phyloP scores from a whole-genome alignment of 2,797 vertebrate genomes.

The Linurgus olivaceus region DNA sequence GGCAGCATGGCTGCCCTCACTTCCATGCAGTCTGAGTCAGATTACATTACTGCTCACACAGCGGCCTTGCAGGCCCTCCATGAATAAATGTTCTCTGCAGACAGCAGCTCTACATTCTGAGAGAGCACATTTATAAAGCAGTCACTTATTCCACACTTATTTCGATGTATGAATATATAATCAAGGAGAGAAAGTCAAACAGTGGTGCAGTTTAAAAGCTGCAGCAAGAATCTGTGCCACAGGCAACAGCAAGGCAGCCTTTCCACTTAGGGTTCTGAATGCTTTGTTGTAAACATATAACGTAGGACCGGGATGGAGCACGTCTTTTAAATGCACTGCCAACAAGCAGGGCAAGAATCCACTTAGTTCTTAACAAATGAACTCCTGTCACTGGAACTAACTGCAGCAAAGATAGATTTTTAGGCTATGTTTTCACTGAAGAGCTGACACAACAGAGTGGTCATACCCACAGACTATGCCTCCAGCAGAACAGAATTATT shows the following conservation, averaged over 20 bases:
- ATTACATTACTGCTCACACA: background rate
- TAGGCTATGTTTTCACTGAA: background rate
- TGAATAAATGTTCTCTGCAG: background rate
- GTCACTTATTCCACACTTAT: background rate
- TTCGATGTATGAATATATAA: constrained; percentile 20
- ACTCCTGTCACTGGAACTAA: background rate
- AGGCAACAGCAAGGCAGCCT: background rate
- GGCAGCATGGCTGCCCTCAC: background rate
- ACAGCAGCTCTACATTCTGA: background rate
- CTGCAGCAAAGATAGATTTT: background rate
- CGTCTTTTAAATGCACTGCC: background rate
- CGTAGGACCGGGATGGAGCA: background rate
- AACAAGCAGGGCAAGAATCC: background rate
- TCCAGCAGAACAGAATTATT: background rate
- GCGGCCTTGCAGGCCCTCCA: background rate
- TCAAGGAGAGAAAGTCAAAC: background rate
- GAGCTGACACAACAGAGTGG: background rate
- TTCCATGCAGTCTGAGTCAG: background rate
- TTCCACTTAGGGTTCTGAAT: background rate
- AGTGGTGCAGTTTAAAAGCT: background rate
- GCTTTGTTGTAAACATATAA: background rate
- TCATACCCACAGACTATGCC: background rate
- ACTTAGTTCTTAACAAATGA: background rate
- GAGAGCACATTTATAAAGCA: background rate
- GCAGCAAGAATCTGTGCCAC: background rate